Percentiles rank a stretch among this genome's conserved stretches.
Conservation (phyloP, 2,113 vertebrate genomes). For the Eudyptes chrysolophus region DNA sequence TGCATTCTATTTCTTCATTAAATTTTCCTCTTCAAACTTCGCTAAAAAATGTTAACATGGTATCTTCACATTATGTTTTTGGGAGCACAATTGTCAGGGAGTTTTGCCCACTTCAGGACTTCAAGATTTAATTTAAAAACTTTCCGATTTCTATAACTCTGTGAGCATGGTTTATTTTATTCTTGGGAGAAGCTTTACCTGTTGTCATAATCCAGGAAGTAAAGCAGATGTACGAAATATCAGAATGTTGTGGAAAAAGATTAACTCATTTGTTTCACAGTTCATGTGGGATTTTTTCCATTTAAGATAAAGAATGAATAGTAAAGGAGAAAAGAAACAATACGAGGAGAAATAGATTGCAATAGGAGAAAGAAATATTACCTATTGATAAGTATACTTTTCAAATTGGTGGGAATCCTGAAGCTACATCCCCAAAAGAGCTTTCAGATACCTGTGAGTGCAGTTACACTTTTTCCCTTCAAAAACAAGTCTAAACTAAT, state of each 20-base stretch:
- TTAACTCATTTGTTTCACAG: background rate
- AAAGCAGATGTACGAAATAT: background rate
- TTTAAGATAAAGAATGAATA: background rate
- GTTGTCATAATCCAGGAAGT: background rate
- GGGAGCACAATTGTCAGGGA: background rate
- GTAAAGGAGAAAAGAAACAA: background rate
- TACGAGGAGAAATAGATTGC: background rate
- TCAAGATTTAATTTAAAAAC: background rate
- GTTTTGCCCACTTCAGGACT: background rate
- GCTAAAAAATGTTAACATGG: background rate
- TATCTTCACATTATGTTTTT: rapidly evolving
- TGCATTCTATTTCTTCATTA: background rate
- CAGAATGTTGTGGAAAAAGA: background rate
- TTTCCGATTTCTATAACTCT: background rate
- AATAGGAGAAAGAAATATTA: background rate
- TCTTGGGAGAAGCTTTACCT: background rate
- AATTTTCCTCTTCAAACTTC: background rate
- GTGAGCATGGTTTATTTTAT: background rate
- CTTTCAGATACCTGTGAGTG: background rate
- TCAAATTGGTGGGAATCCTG: background rate
- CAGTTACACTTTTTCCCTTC: background rate
- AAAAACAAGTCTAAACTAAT: background rate
- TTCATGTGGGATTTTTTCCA: background rate
- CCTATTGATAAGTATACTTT: background rate
- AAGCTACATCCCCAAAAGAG: background rate